Evolutionary conservation across 37 sponge, comb jelly and placozoan species (phyloP).

Genomic region (Oopsacas minuta): DNA sequence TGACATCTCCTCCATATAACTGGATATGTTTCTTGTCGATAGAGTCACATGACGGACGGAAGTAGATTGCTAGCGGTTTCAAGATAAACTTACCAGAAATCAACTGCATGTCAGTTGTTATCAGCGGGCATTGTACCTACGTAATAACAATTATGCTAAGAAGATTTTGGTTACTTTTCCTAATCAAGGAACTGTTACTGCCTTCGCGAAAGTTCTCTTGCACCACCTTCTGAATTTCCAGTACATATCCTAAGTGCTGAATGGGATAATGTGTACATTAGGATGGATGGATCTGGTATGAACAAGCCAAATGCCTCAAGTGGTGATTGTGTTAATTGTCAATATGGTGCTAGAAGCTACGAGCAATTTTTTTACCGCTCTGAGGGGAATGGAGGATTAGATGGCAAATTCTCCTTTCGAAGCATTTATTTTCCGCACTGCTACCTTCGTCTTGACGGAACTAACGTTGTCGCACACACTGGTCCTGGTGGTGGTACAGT

Average conservation of each 20-base stretch:
- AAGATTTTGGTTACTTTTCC: neutral
- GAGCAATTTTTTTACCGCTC: neutral
- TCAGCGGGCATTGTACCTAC: neutral
- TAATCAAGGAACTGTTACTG: neutral
- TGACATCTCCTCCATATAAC: neutral
- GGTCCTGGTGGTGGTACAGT: neutral
- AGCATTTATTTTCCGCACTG: neutral
- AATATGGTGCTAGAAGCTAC: neutral
- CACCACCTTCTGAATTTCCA: neutral
- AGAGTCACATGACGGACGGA: neutral
- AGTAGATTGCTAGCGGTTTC: neutral
- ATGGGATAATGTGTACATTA: neutral
- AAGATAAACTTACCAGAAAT: neutral
- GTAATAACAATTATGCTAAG: neutral
- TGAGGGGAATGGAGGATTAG: neutral
- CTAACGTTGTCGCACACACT: neutral
- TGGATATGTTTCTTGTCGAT: neutral
- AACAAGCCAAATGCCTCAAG: neutral
- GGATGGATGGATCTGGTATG: neutral
- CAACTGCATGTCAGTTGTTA: neutral
- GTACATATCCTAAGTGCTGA: neutral
- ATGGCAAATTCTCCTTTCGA: neutral
- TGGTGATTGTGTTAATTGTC: neutral
- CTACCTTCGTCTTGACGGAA: neutral
- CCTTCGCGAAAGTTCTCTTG: neutral